A percentile compares a stretch with the other conserved stretches of the same genome.
phyloP scores from a whole-genome alignment of 2,797 vertebrate genomes.

The Lacerta agilis region DNA sequence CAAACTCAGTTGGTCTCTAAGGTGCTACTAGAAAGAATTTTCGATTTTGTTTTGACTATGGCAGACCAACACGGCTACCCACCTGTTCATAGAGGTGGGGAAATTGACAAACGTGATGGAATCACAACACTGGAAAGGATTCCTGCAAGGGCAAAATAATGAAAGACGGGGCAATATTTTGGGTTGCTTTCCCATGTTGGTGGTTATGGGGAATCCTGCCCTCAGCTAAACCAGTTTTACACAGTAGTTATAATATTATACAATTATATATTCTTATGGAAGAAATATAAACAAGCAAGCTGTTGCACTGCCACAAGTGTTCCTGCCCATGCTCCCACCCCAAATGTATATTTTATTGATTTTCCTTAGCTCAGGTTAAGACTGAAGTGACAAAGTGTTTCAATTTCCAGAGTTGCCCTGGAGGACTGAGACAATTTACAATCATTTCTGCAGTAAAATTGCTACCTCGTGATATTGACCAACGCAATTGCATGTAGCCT shows the following conservation, averaged over 20 bases:
- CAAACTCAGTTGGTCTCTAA: no score
- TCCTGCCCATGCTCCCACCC: background rate
- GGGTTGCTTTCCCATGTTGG: background rate
- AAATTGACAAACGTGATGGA: background rate
- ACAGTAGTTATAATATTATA: background rate
- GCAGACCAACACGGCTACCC: no score
- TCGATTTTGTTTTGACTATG: no score
- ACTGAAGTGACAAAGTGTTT: slow-evolving; percentile 27
- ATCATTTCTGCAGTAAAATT: slow-evolving; percentile 29
- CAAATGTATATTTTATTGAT: slow-evolving; percentile 36
- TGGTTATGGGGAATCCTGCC: background rate
- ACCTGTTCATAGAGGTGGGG: background rate
- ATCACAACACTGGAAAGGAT: background rate
- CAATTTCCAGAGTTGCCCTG: slow-evolving; percentile 23
- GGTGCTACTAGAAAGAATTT: no score
- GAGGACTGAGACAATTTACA: slow-evolving; percentile 21
- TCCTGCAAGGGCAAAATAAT: background rate
- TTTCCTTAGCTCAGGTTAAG: slow-evolving; percentile 10
- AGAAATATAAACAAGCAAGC: slow-evolving; percentile 8
- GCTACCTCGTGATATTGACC: background rate
- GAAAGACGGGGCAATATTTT: background rate
- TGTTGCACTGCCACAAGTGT: background rate
- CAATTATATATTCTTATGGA: background rate
- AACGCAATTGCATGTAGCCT: background rate
- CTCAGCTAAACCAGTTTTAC: background rate